Evolutionary conservation across 2,797 vertebrate species (phyloP).

Genomic region (Arremon aurantiirostris): DNA sequence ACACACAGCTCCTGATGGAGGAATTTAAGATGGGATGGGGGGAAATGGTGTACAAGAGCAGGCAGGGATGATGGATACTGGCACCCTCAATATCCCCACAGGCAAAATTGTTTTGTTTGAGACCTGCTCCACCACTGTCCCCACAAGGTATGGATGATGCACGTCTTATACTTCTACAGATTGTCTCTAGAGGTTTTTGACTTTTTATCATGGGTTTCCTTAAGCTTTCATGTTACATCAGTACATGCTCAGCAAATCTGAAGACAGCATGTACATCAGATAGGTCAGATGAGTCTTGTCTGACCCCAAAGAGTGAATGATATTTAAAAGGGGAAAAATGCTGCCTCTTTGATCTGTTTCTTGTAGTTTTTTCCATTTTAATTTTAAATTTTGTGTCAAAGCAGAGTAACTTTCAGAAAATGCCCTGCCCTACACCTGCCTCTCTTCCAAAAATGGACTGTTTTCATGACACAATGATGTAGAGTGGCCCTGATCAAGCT

Average conservation of each 20-base stretch:
- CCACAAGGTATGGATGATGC: rapidly evolving
- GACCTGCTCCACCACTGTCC: neutral
- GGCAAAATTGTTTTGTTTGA: neutral
- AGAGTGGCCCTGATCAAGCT: neutral
- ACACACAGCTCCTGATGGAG: neutral
- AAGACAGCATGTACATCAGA: neutral
- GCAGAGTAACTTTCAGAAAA: neutral
- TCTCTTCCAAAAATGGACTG: neutral
- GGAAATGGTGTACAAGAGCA: neutral
- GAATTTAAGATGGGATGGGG: neutral
- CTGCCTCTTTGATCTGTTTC: neutral
- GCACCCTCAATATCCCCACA: no score
- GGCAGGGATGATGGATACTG: neutral
- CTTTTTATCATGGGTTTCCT: neutral
- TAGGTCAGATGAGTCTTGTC: neutral
- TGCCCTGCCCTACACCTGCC: rapidly evolving
- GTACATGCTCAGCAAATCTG: neutral
- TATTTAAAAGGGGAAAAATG: neutral
- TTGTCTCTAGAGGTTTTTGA: neutral
- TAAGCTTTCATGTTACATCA: neutral
- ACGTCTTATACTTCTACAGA: neutral
- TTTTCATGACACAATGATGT: neutral
- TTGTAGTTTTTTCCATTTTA: neutral
- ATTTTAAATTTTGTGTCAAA: neutral
- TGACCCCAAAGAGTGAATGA: neutral